Evolutionary conservation across 2,797 vertebrate genomes (phyloP).

Genomic region (Nothura maculosa): DNA sequence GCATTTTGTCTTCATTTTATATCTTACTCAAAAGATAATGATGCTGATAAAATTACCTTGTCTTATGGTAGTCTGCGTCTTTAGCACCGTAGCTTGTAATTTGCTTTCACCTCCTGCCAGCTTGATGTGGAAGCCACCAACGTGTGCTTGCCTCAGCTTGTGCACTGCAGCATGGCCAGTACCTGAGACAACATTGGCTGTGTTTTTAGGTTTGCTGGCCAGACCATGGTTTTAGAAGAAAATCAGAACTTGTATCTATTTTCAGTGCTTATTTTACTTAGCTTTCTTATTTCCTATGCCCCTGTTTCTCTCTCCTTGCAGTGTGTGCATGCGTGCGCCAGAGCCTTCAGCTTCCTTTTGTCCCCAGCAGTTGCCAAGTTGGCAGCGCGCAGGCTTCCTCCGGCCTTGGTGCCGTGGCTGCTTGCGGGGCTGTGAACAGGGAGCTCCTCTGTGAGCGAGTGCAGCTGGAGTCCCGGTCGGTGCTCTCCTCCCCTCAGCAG

Average conservation of each 20-base stretch:
- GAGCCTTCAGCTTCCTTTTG: constrained; percentile 41
- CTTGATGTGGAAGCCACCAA: background rate
- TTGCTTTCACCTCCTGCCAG: background rate
- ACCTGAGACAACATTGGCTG: background rate
- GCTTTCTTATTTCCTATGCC: background rate
- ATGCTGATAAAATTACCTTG: background rate
- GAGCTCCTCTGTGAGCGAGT: constrained; percentile 62
- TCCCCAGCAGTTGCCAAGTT: constrained; percentile 67
- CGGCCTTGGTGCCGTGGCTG: constrained; percentile 27
- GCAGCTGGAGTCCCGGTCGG: constrained; percentile 66
- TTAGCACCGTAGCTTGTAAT: background rate
- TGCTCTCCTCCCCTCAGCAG: background rate
- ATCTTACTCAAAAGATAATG: background rate
- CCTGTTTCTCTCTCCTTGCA: background rate
- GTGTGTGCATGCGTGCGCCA: too few species aligned
- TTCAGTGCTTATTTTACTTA: background rate
- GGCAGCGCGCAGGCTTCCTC: constrained; percentile 59
- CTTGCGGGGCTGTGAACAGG: constrained; percentile 71
- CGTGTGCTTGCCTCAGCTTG: background rate
- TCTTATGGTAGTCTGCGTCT: background rate
- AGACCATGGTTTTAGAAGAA: background rate
- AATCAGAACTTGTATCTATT: background rate
- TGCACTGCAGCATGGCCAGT: background rate
- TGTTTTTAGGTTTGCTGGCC: background rate
- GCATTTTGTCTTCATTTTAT: background rate